Evolutionary conservation across 2,888 invertebrate species (phyloP).

Genomic region (Tridacna crocea): DNA sequence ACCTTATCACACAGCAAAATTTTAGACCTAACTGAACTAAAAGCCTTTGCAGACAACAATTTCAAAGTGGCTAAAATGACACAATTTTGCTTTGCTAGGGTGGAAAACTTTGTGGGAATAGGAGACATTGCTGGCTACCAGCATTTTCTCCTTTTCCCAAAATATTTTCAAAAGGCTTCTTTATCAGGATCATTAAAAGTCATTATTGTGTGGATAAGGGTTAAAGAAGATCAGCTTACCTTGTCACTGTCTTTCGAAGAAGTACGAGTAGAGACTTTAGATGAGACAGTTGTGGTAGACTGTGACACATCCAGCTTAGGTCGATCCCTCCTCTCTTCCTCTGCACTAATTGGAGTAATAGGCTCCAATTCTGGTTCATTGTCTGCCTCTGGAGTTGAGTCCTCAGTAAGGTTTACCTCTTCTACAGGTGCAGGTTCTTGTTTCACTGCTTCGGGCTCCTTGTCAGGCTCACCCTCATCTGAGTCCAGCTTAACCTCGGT

Average conservation of each 20-base stretch:
- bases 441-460: conserved; percentile 59
- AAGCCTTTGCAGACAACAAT: too few relatives aligned
- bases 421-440: conserved; percentile 39
- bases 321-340: conserved; percentile 63
- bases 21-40: too few relatives aligned
- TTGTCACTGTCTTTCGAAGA: conserved; percentile 58
- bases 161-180: too few relatives aligned
- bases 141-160: too few relatives aligned
- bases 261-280: conserved; percentile 33
- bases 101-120: too few relatives aligned
- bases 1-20: too few relatives aligned
- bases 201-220: too few relatives aligned
- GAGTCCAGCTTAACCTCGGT: conserved; percentile 75
- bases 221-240: conserved; percentile 19
- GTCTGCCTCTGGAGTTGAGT: conserved; percentile 22
- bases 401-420: neutral
- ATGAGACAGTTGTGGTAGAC: conserved; percentile 64
- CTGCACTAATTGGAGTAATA: conserved; percentile 39
- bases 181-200: too few relatives aligned
- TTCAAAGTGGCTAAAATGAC: too few relatives aligned
- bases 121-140: too few relatives aligned
- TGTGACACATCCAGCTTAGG: conserved; percentile 71
- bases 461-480: conserved; percentile 66
- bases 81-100: too few relatives aligned
- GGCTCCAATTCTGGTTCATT: conserved; percentile 33